phyloP scores from a whole-genome alignment of 1,140 invertebrate species.

The Hydropsyche tenuis region DNA sequence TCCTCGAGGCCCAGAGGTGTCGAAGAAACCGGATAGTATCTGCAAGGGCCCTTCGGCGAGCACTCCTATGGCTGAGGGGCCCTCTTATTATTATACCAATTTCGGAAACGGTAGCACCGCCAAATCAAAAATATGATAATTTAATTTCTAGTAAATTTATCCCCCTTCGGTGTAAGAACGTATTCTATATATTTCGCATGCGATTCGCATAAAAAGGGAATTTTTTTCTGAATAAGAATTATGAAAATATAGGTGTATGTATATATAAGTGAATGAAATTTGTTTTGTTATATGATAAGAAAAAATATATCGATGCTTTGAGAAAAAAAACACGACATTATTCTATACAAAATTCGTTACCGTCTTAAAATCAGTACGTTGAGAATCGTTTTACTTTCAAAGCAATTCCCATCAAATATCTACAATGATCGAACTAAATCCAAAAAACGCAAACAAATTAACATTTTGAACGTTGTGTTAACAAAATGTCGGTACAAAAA shows the following conservation, averaged over 20 bases:
- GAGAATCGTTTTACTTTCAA: too few species aligned
- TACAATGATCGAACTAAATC: not conserved
- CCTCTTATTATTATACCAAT: conserved; percentile 44
- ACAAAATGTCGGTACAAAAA: conserved; percentile 46
- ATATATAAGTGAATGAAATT: not conserved
- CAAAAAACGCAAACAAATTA: conserved; percentile 15
- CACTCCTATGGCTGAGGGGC: not conserved
- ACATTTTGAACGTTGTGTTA: conserved; percentile 44
- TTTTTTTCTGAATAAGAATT: too few species aligned
- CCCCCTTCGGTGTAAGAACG: not conserved
- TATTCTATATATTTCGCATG: not conserved
- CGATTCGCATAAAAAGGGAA: not conserved
- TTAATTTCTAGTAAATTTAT: conserved; percentile 48
- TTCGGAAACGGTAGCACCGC: conserved; percentile 45
- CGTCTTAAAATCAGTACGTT: too few species aligned
- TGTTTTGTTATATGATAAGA: too few species aligned
- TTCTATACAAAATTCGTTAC: too few species aligned
- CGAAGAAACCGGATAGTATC: conserved; percentile 10
- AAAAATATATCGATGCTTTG: too few species aligned
- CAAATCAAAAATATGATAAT: conserved; percentile 49
- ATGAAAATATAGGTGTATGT: not conserved
- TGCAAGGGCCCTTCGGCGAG: not conserved
- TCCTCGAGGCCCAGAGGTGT: not conserved
- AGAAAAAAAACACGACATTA: too few species aligned
- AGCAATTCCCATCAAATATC: not conserved